Percentiles rank a stretch among this genome's conserved stretches.
Conservation (phyloP, 2,113 vertebrate species). For the Zeus faber region DNA sequence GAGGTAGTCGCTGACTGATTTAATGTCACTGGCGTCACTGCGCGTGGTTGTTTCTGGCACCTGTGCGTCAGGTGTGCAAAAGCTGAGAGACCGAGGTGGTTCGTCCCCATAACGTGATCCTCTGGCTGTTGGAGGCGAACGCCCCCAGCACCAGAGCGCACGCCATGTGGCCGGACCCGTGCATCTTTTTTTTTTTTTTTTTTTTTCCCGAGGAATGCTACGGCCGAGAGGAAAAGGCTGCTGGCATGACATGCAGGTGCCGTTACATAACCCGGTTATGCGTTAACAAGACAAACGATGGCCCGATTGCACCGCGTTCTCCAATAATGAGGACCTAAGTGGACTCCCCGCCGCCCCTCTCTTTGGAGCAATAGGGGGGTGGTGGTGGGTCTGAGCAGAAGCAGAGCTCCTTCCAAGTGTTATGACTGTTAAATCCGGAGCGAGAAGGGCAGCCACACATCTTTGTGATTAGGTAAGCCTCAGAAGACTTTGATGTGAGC, state of each 20-base stretch:
- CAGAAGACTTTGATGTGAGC: slow-evolving; percentile 60
- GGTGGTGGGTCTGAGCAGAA: slow-evolving; percentile 36
- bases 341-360: slow-evolving; percentile 13
- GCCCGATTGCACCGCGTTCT: slow-evolving; percentile 31
- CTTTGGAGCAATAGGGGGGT: slow-evolving; percentile 20
- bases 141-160: too few species aligned
- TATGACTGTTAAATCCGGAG: slow-evolving; percentile 50
- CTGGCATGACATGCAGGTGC: slow-evolving; percentile 50
- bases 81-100: too few species aligned
- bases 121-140: too few species aligned
- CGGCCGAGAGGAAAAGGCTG: slow-evolving; percentile 30
- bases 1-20: slow-evolving; percentile 55
- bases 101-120: too few species aligned
- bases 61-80: slow-evolving; percentile 17
- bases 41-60: slow-evolving; percentile 25
- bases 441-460: slow-evolving; percentile 52
- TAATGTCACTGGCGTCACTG: slow-evolving; percentile 43
- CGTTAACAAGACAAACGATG: slow-evolving; percentile 51
- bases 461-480: slow-evolving; percentile 68
- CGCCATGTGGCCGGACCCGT: too few species aligned
- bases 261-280: slow-evolving; percentile 53
- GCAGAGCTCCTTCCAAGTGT: slow-evolving; percentile 42
- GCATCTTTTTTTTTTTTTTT: too few species aligned
- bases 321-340: slow-evolving; percentile 12
- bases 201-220: slow-evolving; percentile 38